These are phyloP conservation scores for Epinotia ramella DNA, from an alignment of 2,888 invertebrate genomes.

Conservation along the genomic window DNA sequence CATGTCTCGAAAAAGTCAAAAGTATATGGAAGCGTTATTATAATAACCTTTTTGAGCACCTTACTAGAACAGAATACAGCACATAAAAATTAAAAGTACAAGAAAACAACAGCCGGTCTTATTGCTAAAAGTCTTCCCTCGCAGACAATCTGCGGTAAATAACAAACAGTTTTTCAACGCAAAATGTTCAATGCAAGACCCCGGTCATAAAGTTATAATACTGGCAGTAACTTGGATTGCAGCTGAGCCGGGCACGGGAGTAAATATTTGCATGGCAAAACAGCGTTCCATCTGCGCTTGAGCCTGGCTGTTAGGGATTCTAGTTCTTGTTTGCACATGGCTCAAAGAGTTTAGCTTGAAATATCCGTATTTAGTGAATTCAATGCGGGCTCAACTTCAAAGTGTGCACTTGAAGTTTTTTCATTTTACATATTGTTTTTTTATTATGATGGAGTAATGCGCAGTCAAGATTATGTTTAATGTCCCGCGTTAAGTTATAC, in stretches of 20 bases:
- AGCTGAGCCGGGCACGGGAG: neutral
- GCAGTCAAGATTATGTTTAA: neutral
- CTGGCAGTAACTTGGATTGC: neutral
- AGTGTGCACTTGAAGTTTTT: neutral
- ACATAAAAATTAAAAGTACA: too few species aligned
- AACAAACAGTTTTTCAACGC: too few species aligned
- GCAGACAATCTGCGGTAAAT: too few species aligned
- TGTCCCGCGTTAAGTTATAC: neutral
- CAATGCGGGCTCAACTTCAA: neutral
- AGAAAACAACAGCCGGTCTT: too few species aligned
- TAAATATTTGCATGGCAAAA: slow-evolving; percentile 41
- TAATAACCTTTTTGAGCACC: too few species aligned
- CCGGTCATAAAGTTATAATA: neutral
- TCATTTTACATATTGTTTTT: neutral
- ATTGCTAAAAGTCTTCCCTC: too few species aligned
- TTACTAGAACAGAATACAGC: too few species aligned
- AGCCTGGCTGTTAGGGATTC: slow-evolving; percentile 30
- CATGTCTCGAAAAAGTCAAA: too few species aligned
- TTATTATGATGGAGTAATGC: neutral
- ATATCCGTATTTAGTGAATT: neutral
- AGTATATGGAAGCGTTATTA: too few species aligned
- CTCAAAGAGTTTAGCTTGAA: slow-evolving; percentile 12
- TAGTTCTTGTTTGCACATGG: slow-evolving; percentile 15
- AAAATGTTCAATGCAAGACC: too few species aligned
- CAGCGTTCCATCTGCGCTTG: slow-evolving; percentile 6